A percentile compares a stretch with the other conserved stretches of the same genome.
Evolutionary conservation across 2,113 vertebrate genomes (phyloP).

Genomic region (Tupaia chinensis): DNA sequence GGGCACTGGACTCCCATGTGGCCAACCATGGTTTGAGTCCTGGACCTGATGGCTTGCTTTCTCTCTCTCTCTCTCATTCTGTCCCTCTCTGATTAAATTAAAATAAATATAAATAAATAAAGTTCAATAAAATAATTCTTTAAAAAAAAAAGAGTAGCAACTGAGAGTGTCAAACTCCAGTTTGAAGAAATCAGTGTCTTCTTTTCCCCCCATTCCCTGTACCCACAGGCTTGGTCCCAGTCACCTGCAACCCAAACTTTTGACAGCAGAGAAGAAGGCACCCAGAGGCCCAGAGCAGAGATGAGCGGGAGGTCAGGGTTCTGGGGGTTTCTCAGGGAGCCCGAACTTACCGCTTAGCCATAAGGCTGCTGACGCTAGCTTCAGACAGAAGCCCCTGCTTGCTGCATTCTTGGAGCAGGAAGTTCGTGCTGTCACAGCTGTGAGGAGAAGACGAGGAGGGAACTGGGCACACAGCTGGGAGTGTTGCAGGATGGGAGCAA

Average conservation of each 20-base stretch:
- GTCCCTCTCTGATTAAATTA: too few relatives aligned
- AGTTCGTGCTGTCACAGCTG: slow-evolving; percentile 96
- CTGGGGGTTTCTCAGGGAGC: background rate
- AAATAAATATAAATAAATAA: too few relatives aligned
- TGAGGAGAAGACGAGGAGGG: background rate
- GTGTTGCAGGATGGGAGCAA: background rate
- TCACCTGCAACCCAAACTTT: background rate
- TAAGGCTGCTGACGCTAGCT: slow-evolving; percentile 90
- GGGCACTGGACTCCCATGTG: too few relatives aligned
- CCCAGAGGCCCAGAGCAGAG: background rate
- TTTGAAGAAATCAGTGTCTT: background rate
- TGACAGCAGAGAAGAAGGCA: background rate
- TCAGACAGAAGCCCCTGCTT: slow-evolving; percentile 97
- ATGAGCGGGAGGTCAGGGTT: accelerated
- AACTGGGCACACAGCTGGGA: background rate
- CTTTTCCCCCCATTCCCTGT: background rate
- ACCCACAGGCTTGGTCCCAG: background rate
- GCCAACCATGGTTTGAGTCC: too few relatives aligned
- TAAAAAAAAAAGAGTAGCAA: background rate
- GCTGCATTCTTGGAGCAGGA: slow-evolving; percentile 96
- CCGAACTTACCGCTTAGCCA: slow-evolving; percentile 92
- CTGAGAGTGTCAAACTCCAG: background rate
- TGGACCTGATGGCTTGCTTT: too few relatives aligned
- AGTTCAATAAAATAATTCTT: too few relatives aligned
- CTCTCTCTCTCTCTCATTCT: too few relatives aligned